Evolutionary conservation across 1,140 invertebrate species (phyloP), one percentile per base, ranked within the genome.

Genomic region (Penaeus chinensis): DNA sequence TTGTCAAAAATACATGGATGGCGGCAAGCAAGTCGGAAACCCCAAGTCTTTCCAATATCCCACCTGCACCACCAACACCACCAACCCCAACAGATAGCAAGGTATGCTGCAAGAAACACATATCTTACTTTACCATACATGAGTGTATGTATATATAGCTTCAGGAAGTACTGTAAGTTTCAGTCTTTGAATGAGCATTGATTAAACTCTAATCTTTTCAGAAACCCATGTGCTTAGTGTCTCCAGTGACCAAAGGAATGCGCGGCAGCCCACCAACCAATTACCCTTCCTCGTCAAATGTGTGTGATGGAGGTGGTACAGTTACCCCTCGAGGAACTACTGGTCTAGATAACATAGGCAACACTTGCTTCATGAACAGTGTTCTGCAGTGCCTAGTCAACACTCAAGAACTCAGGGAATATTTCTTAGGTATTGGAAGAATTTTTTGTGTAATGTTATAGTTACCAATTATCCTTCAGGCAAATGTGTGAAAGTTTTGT

Each of bases 301-400:
- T 60, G 27, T 69, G 66, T 37, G 88, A 77, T 13, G 71, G 65
- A 13, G 66, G 65, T 19, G 85, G 76, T 19, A 82, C 42, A 65
- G 83, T 82, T 47, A 61, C 71, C 76, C 80, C 84, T n/a, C 93
- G 93, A 24, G 94, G 94, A 63, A 90, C 94, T n/a, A 94, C 93
- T 92, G 94, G 94, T 8, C 91, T 94, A 20, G 92, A 92, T 82
- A 95, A 95, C 91, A 91, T 95, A 47, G 94, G 94, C 37, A 95
- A 95, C 91, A 95, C 94, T 3, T 95, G 95, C 90, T 95, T 95
- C 90, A 95, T 94, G 94, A 94, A 94, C 91, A 93, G 93, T 88
- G 93, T 94, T 60, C 84, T 94, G 27, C 93, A 94, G 90, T 92
- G 92, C 87, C 90, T 94, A n/a, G 91, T 92, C 27, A 92, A 92